These are phyloP conservation scores for Teinopalpus imperialis DNA, from an alignment of 2,888 invertebrate species.

Conservation along the genomic window DNA sequence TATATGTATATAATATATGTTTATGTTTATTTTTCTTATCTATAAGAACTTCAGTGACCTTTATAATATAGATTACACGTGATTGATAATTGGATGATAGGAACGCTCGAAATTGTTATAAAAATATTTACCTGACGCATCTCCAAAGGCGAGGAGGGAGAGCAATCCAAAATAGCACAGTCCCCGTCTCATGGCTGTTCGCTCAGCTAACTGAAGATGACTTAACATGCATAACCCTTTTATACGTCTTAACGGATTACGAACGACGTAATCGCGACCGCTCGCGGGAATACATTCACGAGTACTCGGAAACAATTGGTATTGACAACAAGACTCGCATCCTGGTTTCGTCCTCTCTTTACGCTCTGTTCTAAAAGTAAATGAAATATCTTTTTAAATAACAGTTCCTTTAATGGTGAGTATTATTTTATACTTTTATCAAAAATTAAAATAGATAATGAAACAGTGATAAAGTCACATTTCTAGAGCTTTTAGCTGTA, in stretches of 20 bases:
- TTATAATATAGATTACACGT: no score
- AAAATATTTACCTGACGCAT: constrained; percentile 37
- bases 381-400: no score
- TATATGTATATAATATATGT: no score
- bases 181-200: constrained; percentile 51
- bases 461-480: no score
- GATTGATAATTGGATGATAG: no score
- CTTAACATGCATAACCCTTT: constrained; percentile 52
- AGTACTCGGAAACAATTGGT: constrained; percentile 54
- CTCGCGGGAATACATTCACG: constrained; percentile 48
- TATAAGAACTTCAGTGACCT: no score
- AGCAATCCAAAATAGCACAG: constrained; percentile 40
- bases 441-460: no score
- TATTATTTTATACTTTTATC: no score
- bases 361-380: neutral
- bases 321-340: constrained; percentile 24
- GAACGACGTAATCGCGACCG: constrained; percentile 49
- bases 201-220: constrained; percentile 46
- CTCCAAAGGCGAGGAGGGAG: constrained; percentile 34
- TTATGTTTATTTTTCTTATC: no score
- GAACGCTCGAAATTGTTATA: no score
- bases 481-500: no score
- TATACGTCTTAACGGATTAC: constrained; percentile 55
- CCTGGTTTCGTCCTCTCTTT: neutral
- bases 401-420: no score